Conservation (phyloP, 2,113 vertebrate genomes). For the Oncorhynchus clarkii region DNA sequence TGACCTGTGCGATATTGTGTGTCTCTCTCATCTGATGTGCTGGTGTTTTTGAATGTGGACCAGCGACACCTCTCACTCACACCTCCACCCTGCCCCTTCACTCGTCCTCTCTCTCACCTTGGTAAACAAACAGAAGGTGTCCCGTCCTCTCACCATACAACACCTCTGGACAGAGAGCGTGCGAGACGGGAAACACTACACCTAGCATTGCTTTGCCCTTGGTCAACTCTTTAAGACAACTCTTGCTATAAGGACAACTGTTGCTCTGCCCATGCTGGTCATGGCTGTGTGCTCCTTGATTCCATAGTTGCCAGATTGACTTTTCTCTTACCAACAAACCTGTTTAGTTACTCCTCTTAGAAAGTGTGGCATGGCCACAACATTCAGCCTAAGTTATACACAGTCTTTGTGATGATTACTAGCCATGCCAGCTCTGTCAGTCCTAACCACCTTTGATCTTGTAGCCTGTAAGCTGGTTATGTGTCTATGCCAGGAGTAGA, state of each 20-base stretch:
- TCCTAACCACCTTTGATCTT: constrained; percentile 34
- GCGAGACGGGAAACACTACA: constrained; percentile 11
- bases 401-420: constrained; percentile 34
- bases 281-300: too few species aligned
- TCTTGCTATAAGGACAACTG: too few species aligned
- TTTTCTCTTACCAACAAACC: too few species aligned
- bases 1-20: too few species aligned
- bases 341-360: neutral
- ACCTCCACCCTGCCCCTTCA: constrained; percentile 15
- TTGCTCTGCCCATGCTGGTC: too few species aligned
- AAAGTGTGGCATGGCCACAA: constrained; percentile 25
- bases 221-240: too few species aligned
- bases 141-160: neutral
- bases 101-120: constrained; percentile 14
- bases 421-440: constrained; percentile 57
- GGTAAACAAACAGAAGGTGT: neutral
- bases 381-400: neutral
- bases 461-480: constrained; percentile 22
- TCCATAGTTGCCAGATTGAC: too few species aligned
- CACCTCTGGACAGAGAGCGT: constrained; percentile 28
- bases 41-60: neutral
- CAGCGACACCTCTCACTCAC: constrained; percentile 39
- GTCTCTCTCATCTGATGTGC: neutral
- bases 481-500: constrained; percentile 6
- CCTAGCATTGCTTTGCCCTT: too few species aligned